Conservation (phyloP, 2,113 vertebrate species). For the Python bivittatus region DNA sequence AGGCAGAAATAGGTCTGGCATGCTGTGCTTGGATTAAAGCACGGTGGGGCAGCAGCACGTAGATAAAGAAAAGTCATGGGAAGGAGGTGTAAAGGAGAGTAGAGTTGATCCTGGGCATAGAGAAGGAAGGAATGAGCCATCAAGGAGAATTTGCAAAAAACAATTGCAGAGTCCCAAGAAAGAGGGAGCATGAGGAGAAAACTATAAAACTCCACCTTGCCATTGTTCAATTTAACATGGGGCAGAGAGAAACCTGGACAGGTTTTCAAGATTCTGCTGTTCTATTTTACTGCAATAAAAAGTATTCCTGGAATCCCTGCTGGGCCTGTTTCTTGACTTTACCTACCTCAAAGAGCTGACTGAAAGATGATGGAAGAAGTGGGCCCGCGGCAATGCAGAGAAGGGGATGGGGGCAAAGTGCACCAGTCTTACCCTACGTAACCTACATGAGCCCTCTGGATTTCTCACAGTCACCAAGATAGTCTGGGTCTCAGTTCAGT, state of each 20-base stretch:
- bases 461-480: not conserved
- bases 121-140: not conserved
- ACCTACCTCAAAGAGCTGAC: not conserved
- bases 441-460: not conserved
- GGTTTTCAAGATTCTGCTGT: not conserved
- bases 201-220: not conserved
- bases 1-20: not conserved
- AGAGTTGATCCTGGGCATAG: not conserved
- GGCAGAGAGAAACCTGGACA: not conserved
- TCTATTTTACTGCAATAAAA: not conserved
- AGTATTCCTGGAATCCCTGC: not conserved
- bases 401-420: not conserved
- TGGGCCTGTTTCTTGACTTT: not conserved
- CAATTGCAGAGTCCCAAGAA: not conserved
- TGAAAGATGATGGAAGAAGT: not conserved
- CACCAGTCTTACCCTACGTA: not conserved
- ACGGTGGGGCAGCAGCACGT: not conserved
- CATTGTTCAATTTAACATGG: not conserved
- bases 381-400: not conserved
- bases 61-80: not conserved
- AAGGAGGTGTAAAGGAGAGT: not conserved
- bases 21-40: not conserved
- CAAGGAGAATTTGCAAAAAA: not conserved
- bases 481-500: not conserved
- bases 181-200: not conserved